Conservation (phyloP, 2,888 invertebrate genomes). For the Pristionchus exspectatus region DNA sequence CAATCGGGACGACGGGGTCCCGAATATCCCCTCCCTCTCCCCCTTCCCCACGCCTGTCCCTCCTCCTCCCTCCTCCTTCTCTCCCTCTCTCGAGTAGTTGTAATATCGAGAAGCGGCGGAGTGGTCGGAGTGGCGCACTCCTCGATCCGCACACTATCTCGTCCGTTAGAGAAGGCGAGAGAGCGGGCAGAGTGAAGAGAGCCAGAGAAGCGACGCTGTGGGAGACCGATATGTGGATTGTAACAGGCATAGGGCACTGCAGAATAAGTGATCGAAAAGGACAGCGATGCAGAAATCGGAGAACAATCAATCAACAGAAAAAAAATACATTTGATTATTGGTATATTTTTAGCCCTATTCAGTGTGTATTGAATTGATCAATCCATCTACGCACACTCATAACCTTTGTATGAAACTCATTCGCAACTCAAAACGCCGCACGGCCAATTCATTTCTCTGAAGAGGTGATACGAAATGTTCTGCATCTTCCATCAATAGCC, state of each 20-base stretch:
- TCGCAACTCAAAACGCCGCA: background rate
- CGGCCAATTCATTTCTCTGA: background rate
- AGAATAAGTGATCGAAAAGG: background rate
- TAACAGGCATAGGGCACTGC: background rate
- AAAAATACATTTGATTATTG: too few species aligned
- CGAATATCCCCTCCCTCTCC: constrained; percentile 22
- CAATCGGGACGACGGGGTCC: background rate
- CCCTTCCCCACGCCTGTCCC: constrained; percentile 37
- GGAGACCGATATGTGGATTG: constrained; percentile 26
- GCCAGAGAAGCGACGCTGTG: constrained; percentile 10
- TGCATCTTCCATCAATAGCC: too few species aligned
- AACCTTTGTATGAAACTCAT: background rate
- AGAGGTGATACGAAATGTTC: too few species aligned
- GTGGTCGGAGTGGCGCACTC: background rate
- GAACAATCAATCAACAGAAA: too few species aligned
- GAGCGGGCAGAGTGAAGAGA: background rate
- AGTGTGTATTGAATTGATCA: too few species aligned
- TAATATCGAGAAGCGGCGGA: constrained; percentile 26
- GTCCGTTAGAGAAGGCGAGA: background rate
- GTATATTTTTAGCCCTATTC: too few species aligned
- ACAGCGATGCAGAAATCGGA: too few species aligned
- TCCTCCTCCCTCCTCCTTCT: constrained; percentile 32
- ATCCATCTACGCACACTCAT: too few species aligned
- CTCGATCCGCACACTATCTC: background rate
- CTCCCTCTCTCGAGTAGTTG: constrained; percentile 23